phyloP scores from a whole-genome alignment of 2,888 invertebrate genomes.

The Phengaris arion region DNA sequence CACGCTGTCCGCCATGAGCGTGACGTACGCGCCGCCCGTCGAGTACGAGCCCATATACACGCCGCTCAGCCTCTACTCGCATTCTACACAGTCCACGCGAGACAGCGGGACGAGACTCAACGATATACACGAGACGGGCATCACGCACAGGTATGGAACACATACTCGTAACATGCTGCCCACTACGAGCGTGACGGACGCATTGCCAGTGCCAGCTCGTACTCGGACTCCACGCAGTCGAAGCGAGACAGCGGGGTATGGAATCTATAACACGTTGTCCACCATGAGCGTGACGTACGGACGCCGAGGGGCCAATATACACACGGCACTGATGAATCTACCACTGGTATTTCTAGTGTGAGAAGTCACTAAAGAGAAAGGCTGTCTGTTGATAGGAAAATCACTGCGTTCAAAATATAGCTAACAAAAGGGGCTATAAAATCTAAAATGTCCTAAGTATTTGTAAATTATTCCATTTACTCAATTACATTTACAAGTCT shows the following conservation, averaged over 20 bases:
- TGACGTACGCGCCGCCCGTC: constrained; percentile 80
- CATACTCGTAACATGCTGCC: background rate
- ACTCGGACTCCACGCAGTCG: constrained; percentile 72
- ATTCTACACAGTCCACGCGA: constrained; percentile 70
- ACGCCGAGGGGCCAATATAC: too few species aligned
- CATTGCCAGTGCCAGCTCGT: constrained; percentile 53
- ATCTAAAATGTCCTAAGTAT: too few species aligned
- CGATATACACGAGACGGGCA: constrained; percentile 66
- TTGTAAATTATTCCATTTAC: too few species aligned
- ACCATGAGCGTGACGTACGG: too few species aligned
- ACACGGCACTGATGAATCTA: too few species aligned
- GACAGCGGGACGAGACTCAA: constrained; percentile 73
- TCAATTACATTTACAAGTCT: too few species aligned
- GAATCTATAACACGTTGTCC: background rate
- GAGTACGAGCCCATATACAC: constrained; percentile 75
- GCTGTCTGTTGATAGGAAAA: too few species aligned
- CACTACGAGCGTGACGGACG: background rate
- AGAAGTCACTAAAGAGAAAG: too few species aligned
- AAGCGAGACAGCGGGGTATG: constrained; percentile 70
- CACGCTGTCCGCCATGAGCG: constrained; percentile 78
- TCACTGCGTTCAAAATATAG: too few species aligned
- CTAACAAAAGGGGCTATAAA: too few species aligned
- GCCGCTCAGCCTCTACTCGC: constrained; percentile 70
- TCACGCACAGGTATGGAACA: constrained; percentile 62
- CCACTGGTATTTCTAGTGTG: too few species aligned